phyloP scores from a whole-genome alignment of 1,140 invertebrate genomes.

The Adoxophyes honmai region DNA sequence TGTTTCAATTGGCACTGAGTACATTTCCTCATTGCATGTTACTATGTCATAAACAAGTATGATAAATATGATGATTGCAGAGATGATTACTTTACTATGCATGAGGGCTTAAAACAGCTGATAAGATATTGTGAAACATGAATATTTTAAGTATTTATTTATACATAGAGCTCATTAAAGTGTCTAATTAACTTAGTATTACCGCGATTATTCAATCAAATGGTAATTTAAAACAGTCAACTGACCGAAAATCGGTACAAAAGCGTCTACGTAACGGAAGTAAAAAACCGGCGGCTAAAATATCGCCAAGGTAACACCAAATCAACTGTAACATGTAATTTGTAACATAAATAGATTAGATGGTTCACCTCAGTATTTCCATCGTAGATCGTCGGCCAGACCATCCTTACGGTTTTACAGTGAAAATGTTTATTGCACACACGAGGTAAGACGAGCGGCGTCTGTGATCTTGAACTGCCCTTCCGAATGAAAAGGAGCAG shows the following conservation, averaged over 20 bases:
- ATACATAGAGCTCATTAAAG: too few species aligned
- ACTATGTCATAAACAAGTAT: not conserved
- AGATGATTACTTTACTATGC: not conserved
- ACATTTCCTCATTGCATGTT: not conserved
- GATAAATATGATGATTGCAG: conserved; percentile 1
- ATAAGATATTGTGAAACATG: not conserved
- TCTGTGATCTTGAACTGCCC: conserved; percentile 74
- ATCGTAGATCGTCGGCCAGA: conserved; percentile 64
- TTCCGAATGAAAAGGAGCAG: conserved; percentile 61
- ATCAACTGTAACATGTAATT: conserved; percentile 18
- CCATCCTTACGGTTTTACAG: conserved; percentile 50
- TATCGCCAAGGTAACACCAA: conserved; percentile 39
- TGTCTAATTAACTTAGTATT: too few species aligned
- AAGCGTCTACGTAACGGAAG: not conserved
- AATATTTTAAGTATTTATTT: too few species aligned
- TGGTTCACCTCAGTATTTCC: conserved; percentile 63
- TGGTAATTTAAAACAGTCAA: not conserved
- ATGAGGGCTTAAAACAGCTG: conserved; percentile 1
- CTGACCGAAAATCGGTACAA: not conserved
- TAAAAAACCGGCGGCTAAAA: conserved; percentile 28
- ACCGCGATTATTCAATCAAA: too few species aligned
- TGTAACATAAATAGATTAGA: conserved; percentile 14
- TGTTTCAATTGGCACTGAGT: not conserved
- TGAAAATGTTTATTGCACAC: conserved; percentile 41
- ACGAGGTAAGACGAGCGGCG: conserved; percentile 45